Conservation (phyloP, 2,888 invertebrate genomes). For the Amiota communis region DNA sequence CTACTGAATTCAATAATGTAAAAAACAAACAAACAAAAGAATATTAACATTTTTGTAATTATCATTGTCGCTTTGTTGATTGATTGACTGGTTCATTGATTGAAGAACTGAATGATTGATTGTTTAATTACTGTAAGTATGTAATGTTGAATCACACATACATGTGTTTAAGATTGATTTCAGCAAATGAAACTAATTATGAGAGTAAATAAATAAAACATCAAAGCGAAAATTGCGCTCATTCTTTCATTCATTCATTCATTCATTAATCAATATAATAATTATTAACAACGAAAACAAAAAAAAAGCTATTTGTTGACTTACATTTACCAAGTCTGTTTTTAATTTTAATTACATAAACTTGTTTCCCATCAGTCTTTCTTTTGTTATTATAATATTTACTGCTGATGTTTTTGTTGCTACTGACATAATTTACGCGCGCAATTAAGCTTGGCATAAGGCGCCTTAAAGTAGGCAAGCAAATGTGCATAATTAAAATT, state of each 20-base stretch:
- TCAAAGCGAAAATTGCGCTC: conserved; percentile 24
- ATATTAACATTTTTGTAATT: too few relatives aligned
- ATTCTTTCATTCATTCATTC: background rate
- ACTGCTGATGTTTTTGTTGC: conserved; percentile 35
- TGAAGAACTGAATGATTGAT: background rate
- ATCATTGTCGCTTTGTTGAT: background rate
- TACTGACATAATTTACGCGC: conserved; percentile 54
- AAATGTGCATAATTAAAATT: conserved; percentile 49
- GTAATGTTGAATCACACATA: background rate
- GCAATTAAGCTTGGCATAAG: conserved; percentile 51
- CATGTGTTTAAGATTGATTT: too few relatives aligned
- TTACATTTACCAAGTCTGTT: too few relatives aligned
- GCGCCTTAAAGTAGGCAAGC: conserved; percentile 19
- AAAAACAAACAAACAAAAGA: background rate
- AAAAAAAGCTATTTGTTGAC: too few relatives aligned
- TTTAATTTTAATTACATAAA: too few relatives aligned
- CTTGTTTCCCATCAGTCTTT: background rate
- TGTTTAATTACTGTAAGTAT: background rate
- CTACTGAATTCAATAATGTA: background rate
- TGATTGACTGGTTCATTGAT: background rate
- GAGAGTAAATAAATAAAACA: conserved; percentile 5
- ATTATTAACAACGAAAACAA: background rate
- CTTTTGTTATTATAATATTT: conserved; percentile 35
- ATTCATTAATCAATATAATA: conserved; percentile 20
- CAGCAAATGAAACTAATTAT: conserved; percentile 23